Conservation (phyloP, 2,113 vertebrate species). For the Daboia siamensis region DNA sequence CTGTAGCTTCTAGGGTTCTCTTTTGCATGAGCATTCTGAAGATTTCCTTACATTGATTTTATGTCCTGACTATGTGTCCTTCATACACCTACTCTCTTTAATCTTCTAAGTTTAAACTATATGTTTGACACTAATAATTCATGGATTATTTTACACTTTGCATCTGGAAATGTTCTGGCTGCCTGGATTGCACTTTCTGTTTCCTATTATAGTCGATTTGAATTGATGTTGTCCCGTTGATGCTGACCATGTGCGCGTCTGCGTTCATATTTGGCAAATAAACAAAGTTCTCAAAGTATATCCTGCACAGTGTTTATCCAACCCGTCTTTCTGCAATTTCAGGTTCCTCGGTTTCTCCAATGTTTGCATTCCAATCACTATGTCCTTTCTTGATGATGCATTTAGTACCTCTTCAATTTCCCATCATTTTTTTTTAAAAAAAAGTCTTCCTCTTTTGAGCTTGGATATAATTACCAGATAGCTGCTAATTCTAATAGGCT, state of each 20-base stretch:
- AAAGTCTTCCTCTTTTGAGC: neutral
- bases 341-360: neutral
- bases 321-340: neutral
- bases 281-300: neutral
- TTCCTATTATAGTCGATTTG: neutral
- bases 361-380: neutral
- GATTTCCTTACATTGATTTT: neutral
- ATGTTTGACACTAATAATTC: neutral
- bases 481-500: neutral
- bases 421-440: neutral
- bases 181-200: neutral
- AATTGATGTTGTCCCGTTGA: neutral
- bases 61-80: neutral
- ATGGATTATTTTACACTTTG: neutral
- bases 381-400: neutral
- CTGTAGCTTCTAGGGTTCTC: neutral
- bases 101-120: neutral
- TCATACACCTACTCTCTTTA: neutral
- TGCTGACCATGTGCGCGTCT: neutral
- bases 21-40: neutral
- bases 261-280: neutral
- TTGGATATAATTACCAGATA: neutral
- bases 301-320: neutral
- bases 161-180: neutral
- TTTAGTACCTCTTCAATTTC: neutral